Base-by-base conservation (phyloP, 1,140 invertebrate species). In the Drosophila setifemur region DNA sequence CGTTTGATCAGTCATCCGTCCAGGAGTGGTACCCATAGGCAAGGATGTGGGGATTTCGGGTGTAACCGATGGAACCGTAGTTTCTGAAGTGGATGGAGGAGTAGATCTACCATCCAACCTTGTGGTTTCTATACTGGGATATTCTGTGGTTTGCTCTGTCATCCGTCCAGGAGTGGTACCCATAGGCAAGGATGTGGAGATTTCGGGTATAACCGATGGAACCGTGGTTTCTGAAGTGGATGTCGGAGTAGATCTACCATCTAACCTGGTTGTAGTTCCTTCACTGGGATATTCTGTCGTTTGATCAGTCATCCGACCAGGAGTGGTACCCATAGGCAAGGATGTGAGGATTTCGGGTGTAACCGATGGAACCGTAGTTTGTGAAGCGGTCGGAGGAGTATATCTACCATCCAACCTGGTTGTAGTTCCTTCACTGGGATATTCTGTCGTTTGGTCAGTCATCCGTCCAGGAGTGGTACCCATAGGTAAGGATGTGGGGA, bases 231-330 rank as follows among this genome's bases (percentile, higher is more conserved):
- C 21, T 21, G 47, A n/a, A n/a, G n/a, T n/a, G n/a, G n/a, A n/a
- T n/a, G n/a, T n/a, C n/a, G n/a, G n/a, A n/a, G n/a, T n/a, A n/a
- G n/a, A n/a, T n/a, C n/a, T n/a, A n/a, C n/a, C n/a, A n/a, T n/a
- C n/a, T n/a, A n/a, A 23, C 3, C 1, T 1, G n/a, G n/a, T n/a
- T 2, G 0, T 28, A 1, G 55, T 55, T 18, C 18, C 28, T 11
- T n/a, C n/a, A n/a, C n/a, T 55, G 2, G 12, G 3, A 50, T 14
- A 18, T 16, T 55, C 50, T 6, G 50, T 60, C 33, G 50, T 52
- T 55, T 52, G 55, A 19, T 54, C 14, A 1, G 18, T 39, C 5
- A 54, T 25, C 25, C 33, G 4, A 2, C 14, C 57, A 4, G 26
- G 37, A 19, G 28, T 35, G 9, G 18, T 26, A 8, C 12, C 9